phyloP scores from a whole-genome alignment of 2,888 invertebrate genomes.

The Heliconius hortense region DNA sequence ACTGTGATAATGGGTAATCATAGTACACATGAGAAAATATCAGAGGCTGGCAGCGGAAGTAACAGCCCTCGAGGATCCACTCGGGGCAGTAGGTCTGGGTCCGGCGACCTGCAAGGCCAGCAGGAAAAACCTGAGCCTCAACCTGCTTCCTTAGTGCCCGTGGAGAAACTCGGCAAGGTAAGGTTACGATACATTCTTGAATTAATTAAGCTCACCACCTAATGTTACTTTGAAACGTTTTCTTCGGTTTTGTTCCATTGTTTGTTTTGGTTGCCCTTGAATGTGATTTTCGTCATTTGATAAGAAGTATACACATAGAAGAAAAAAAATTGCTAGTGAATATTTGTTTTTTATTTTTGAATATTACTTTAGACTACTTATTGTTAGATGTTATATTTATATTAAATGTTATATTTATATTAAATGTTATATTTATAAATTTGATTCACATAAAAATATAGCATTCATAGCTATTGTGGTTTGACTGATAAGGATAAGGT shows the following conservation, averaged over 20 bases:
- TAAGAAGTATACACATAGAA: conserved; percentile 31
- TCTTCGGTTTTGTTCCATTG: conserved; percentile 24
- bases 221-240: conserved; percentile 2
- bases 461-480: not conserved
- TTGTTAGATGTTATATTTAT: no score
- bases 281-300: conserved; percentile 32
- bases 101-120: conserved; percentile 83
- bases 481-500: conserved; percentile 16
- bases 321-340: not conserved
- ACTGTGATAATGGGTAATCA: conserved; percentile 64
- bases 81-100: conserved; percentile 80
- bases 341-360: not conserved
- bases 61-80: conserved; percentile 73
- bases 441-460: not conserved
- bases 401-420: not conserved
- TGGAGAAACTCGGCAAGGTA: conserved; percentile 90
- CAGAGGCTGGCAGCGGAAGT: conserved; percentile 63
- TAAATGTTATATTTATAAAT: not conserved
- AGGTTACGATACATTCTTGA: conserved; percentile 26
- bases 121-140: conserved; percentile 78
- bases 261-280: conserved; percentile 45
- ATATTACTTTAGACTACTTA: not conserved
- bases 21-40: conserved; percentile 67
- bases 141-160: conserved; percentile 84
- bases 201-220: not conserved